Conservation (phyloP, 2,113 vertebrate genomes). For the Dolichallabes microphthalmus region DNA sequence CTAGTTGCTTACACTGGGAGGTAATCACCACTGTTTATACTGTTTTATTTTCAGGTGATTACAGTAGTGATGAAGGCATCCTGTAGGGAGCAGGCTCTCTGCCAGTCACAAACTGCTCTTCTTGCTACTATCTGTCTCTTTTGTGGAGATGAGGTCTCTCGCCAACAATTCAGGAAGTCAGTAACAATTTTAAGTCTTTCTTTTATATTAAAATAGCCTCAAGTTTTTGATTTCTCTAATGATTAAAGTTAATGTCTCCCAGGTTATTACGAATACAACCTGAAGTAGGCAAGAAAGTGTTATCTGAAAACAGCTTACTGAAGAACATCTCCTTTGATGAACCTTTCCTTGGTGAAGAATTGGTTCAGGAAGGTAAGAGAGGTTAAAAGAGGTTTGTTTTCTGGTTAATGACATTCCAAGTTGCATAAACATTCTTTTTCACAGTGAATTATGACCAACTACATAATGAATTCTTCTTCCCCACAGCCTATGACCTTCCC, state of each 20-base stretch:
- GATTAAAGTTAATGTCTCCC: conserved; percentile 27
- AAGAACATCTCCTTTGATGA: conserved; percentile 81
- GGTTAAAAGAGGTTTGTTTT: too few species aligned
- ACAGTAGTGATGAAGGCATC: conserved; percentile 80
- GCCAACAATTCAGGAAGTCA: conserved; percentile 89
- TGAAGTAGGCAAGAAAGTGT: conserved; percentile 66
- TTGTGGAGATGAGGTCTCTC: conserved; percentile 90
- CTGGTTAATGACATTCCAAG: neutral
- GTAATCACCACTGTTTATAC: neutral
- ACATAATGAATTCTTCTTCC: neutral
- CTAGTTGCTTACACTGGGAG: neutral
- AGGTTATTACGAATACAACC: conserved; percentile 73
- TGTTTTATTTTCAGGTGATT: conserved; percentile 72
- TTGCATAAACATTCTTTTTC: neutral
- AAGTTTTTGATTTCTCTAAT: neutral
- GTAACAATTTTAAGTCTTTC: neutral
- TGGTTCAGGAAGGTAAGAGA: conserved; percentile 72
- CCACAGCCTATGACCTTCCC: conserved; percentile 82
- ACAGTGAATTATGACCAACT: neutral
- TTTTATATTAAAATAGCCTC: neutral
- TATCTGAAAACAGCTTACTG: conserved; percentile 80
- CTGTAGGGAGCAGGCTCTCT: conserved; percentile 63
- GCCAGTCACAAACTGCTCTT: conserved; percentile 61
- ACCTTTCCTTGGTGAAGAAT: conserved; percentile 83
- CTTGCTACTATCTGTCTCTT: conserved; percentile 83